Evolutionary conservation across 2,888 invertebrate genomes (phyloP).

Genomic region (Tillus elongatus): DNA sequence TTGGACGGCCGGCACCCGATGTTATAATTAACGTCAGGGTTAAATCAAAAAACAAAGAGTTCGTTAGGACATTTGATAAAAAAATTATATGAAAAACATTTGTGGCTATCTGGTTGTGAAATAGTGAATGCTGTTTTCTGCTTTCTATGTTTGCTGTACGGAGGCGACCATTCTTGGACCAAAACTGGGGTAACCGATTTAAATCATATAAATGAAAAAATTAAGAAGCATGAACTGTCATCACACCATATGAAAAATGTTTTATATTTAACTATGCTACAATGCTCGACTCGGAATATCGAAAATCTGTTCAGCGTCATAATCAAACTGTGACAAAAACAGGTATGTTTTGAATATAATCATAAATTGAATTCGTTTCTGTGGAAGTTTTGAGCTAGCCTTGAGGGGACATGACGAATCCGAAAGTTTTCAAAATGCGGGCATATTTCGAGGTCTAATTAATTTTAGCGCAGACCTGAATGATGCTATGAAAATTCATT

Average conservation of each 20-base stretch:
- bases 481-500: slow-evolving; percentile 22
- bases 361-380: background rate
- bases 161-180: slow-evolving; percentile 13
- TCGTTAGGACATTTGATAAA: no score
- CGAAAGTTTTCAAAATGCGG: slow-evolving; percentile 22
- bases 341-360: no score
- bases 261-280: no score
- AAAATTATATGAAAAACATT: background rate
- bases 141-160: slow-evolving; percentile 24
- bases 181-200: slow-evolving; percentile 7
- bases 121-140: no score
- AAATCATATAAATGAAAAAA: slow-evolving; percentile 16
- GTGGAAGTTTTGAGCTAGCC: background rate
- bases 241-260: no score
- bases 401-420: slow-evolving; percentile 24
- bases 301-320: background rate
- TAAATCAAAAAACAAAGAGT: no score
- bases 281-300: no score
- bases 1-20: no score
- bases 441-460: slow-evolving; percentile 26
- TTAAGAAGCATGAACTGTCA: slow-evolving; percentile 12
- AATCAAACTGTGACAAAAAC: background rate
- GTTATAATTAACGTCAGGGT: no score
- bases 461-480: slow-evolving; percentile 28
- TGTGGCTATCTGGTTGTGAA: slow-evolving; percentile 17